Conservation (phyloP, 1,140 invertebrate species). For the Drosophila hydei region DNA sequence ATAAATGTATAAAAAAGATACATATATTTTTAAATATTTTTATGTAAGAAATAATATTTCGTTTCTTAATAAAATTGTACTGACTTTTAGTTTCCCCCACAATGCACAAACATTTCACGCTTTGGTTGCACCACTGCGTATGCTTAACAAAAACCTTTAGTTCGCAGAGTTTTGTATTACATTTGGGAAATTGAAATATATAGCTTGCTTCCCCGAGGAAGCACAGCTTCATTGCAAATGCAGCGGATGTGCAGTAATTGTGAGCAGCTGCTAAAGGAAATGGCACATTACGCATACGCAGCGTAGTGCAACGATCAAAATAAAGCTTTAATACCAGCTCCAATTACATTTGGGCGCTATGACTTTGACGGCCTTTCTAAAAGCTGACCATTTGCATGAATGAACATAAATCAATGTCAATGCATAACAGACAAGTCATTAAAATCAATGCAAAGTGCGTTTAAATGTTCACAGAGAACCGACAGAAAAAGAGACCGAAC, state of each 20-base stretch:
- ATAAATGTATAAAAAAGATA: too few relatives aligned
- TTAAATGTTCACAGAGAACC: slow-evolving; percentile 56
- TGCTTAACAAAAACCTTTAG: not conserved
- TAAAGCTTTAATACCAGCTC: slow-evolving; percentile 14
- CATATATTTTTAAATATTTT: not conserved
- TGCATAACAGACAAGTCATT: slow-evolving; percentile 67
- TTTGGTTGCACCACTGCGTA: not conserved
- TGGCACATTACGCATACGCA: slow-evolving; percentile 65
- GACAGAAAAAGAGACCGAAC: slow-evolving; percentile 28
- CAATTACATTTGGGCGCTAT: slow-evolving; percentile 46
- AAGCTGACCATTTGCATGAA: slow-evolving; percentile 33
- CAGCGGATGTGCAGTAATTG: not conserved
- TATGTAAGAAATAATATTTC: not conserved
- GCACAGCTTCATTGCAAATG: not conserved
- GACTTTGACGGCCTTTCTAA: slow-evolving; percentile 59
- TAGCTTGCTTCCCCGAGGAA: slow-evolving; percentile 26
- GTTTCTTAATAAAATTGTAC: too few relatives aligned
- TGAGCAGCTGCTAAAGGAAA: slow-evolving; percentile 38
- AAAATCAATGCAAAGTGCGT: slow-evolving; percentile 68
- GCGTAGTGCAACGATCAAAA: slow-evolving; percentile 48
- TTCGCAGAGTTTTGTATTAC: slow-evolving; percentile 31
- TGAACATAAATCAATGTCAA: slow-evolving; percentile 64
- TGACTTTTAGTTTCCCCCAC: too few relatives aligned
- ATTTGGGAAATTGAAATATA: slow-evolving; percentile 44
- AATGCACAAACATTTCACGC: not conserved